Conservation (phyloP, 2,113 vertebrate species). For the Mirounga angustirostris region DNA sequence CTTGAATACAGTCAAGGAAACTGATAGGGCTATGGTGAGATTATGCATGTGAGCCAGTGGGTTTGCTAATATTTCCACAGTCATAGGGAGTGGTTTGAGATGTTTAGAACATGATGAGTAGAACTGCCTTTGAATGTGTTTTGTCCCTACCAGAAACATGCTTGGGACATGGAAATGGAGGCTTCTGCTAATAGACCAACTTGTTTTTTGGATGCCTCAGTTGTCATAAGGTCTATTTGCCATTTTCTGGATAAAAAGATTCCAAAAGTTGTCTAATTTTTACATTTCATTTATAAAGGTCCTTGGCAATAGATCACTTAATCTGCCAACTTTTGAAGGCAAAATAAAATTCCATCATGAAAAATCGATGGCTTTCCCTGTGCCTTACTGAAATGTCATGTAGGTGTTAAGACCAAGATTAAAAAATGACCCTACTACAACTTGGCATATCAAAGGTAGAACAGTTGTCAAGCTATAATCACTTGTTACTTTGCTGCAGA, state of each 20-base stretch:
- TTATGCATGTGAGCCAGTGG: not conserved
- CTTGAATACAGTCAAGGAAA: not conserved
- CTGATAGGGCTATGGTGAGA: not conserved
- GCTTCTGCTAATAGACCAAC: not conserved
- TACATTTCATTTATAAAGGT: conserved; percentile 64
- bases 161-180: not conserved
- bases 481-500: not conserved
- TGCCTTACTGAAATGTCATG: conserved; percentile 48
- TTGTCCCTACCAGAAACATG: not conserved
- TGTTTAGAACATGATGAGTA: not conserved
- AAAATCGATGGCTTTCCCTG: conserved; percentile 46
- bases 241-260: conserved; percentile 24
- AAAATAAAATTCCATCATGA: conserved; percentile 52
- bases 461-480: not conserved
- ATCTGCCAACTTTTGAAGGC: conserved; percentile 23
- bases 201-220: not conserved
- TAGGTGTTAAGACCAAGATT: conserved; percentile 47
- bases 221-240: not conserved
- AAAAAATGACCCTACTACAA: conserved; percentile 26
- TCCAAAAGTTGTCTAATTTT: not conserved
- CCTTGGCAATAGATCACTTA: conserved; percentile 48
- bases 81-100: not conserved
- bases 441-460: conserved; percentile 16
- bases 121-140: conserved; percentile 10
- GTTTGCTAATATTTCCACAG: not conserved